Conservation (phyloP, 2,113 vertebrate species). For the Sylvietta virens region DNA sequence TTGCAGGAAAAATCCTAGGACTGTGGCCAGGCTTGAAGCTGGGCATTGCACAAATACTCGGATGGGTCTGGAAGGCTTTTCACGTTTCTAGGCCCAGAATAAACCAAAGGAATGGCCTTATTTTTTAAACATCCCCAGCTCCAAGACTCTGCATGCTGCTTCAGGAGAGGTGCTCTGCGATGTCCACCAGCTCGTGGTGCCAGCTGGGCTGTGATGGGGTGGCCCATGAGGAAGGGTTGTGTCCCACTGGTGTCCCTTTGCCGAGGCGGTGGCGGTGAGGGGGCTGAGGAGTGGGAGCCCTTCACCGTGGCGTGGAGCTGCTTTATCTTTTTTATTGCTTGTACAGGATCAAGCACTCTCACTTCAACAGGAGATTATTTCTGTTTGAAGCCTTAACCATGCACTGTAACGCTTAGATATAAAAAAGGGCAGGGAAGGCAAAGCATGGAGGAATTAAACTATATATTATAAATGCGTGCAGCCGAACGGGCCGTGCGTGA, state of each 20-base stretch:
- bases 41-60: rapidly evolving
- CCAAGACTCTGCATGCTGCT: not conserved
- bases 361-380: constrained; percentile 52
- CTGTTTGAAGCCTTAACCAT: constrained; percentile 45
- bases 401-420: not conserved
- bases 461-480: not conserved
- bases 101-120: not conserved
- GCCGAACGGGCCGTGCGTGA: not conserved
- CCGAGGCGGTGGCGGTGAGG: not conserved
- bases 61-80: not conserved
- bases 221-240: not conserved
- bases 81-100: not conserved
- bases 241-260: not conserved
- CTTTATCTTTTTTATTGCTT: constrained; percentile 26
- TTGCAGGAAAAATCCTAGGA: not conserved
- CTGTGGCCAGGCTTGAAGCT: not conserved
- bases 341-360: constrained; percentile 26
- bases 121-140: not conserved
- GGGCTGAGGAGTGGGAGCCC: not conserved
- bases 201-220: not conserved
- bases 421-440: not conserved
- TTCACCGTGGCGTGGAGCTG: not conserved
- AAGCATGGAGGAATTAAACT: constrained; percentile 30
- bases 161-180: not conserved
- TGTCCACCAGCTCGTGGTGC: not conserved